phyloP scores from a whole-genome alignment of 2,888 invertebrate species.

The Toxonevra muliebris region DNA sequence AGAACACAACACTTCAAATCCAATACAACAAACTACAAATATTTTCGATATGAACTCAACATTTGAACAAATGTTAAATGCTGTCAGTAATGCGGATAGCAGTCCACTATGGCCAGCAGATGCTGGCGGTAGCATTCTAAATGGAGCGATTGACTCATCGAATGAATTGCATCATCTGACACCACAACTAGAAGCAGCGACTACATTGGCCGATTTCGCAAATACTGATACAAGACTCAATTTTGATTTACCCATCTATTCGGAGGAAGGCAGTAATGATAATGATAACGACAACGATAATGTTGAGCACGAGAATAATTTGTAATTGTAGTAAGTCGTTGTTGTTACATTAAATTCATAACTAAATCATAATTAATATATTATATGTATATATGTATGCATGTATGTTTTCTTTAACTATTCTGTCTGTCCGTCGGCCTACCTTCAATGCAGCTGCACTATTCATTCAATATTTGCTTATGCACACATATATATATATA shows the following conservation, averaged over 20 bases:
- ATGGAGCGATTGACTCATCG: conserved; percentile 3
- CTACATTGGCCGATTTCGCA: conserved; percentile 22
- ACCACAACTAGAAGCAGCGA: conserved; percentile 21
- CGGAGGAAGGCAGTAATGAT: conserved; percentile 37
- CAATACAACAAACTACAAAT: background rate
- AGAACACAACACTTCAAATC: background rate
- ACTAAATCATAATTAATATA: too few relatives aligned
- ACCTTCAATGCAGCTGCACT: too few relatives aligned
- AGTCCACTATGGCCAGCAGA: background rate
- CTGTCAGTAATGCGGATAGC: background rate
- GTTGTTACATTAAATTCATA: too few relatives aligned
- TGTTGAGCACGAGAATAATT: too few relatives aligned
- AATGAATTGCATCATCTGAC: conserved; percentile 2
- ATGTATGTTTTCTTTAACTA: too few relatives aligned
- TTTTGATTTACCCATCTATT: conserved; percentile 36
- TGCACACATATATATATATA: too few relatives aligned
- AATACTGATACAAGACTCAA: conserved; percentile 9
- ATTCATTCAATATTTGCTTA: too few relatives aligned
- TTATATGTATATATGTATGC: too few relatives aligned
- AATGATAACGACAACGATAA: too few relatives aligned
- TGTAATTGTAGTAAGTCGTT: too few relatives aligned
- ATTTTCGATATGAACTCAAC: background rate
- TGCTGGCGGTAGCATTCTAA: background rate
- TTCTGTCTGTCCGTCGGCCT: too few relatives aligned
- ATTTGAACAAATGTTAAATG: conserved; percentile 15